Evolutionary conservation across 2,113 vertebrate genomes (phyloP).

Genomic region (Daboia siamensis): DNA sequence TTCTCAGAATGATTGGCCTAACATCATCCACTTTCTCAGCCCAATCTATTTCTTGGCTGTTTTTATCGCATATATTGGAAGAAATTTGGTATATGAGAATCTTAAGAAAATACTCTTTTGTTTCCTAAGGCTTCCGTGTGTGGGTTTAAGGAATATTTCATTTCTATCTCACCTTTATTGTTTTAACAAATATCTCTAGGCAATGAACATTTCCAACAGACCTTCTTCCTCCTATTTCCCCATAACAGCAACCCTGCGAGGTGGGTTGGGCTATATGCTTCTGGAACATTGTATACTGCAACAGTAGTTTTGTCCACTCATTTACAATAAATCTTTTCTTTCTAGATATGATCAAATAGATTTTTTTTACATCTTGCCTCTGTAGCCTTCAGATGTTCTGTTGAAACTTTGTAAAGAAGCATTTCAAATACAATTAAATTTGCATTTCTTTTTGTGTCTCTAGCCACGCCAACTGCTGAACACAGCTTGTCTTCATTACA

Average conservation of each 20-base stretch:
- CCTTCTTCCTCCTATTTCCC: not conserved
- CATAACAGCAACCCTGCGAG: not conserved
- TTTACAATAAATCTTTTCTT: not conserved
- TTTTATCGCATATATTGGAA: not conserved
- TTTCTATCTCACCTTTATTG: not conserved
- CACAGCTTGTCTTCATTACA: constrained; percentile 56
- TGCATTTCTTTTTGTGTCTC: constrained; percentile 43
- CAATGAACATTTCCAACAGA: not conserved
- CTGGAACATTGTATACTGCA: not conserved
- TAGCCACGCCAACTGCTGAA: constrained; percentile 59
- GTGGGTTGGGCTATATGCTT: not conserved
- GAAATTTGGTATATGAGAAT: not conserved
- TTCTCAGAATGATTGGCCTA: not conserved
- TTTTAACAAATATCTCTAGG: not conserved
- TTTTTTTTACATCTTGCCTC: not conserved
- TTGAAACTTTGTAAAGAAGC: constrained; percentile 26
- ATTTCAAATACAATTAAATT: constrained; percentile 37
- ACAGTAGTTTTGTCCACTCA: not conserved
- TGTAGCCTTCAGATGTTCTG: constrained; percentile 21
- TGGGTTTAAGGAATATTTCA: not conserved
- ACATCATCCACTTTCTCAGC: not conserved
- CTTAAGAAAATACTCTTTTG: not conserved
- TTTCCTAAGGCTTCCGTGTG: not conserved
- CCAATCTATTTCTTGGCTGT: not conserved
- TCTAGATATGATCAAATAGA: not conserved